A percentile compares a stretch with the other conserved stretches of the same genome.
Conservation (phyloP, 1,140 invertebrate species). For the Scaptomyza hsui region DNA sequence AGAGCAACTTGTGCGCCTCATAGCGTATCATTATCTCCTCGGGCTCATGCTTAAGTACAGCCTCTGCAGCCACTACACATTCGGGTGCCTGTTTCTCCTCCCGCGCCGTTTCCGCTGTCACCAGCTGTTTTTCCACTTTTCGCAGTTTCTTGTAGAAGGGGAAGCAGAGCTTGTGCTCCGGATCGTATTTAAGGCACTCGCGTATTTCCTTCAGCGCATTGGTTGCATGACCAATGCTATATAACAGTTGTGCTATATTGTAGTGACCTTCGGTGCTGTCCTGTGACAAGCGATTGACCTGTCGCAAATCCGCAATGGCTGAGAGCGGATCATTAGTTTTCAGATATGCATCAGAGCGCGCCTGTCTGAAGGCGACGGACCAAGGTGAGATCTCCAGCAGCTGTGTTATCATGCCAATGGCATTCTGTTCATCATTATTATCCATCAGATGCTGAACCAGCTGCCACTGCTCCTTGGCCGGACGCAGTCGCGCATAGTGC, state of each 20-base stretch:
- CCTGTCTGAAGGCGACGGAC: constrained; percentile 92
- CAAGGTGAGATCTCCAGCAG: constrained; percentile 96
- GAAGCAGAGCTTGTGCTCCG: constrained; percentile 98
- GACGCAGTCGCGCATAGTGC: constrained; percentile 87
- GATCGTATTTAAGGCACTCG: constrained; percentile 98
- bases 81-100: constrained; percentile 89
- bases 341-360: constrained; percentile 94
- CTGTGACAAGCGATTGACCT: constrained; percentile 94
- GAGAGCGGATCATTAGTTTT: constrained; percentile 91
- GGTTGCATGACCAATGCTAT: constrained; percentile 95
- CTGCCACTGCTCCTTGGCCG: constrained; percentile 88
- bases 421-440: constrained; percentile 88
- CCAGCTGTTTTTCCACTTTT: constrained; percentile 95
- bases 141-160: constrained; percentile 99
- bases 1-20: constrained; percentile 90
- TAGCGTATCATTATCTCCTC: constrained; percentile 90
- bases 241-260: constrained; percentile 93
- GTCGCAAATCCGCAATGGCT: constrained; percentile 95
- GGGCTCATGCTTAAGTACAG: constrained; percentile 89
- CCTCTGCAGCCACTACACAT: constrained; percentile 90
- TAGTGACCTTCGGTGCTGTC: constrained; percentile 96
- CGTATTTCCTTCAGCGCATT: constrained; percentile 96
- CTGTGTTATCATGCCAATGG: constrained; percentile 89
- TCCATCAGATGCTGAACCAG: constrained; percentile 88
- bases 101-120: constrained; percentile 89